These are phyloP conservation scores for Perodicticus potto DNA, from an alignment of 2,797 vertebrate species.

Conservation along the genomic window DNA sequence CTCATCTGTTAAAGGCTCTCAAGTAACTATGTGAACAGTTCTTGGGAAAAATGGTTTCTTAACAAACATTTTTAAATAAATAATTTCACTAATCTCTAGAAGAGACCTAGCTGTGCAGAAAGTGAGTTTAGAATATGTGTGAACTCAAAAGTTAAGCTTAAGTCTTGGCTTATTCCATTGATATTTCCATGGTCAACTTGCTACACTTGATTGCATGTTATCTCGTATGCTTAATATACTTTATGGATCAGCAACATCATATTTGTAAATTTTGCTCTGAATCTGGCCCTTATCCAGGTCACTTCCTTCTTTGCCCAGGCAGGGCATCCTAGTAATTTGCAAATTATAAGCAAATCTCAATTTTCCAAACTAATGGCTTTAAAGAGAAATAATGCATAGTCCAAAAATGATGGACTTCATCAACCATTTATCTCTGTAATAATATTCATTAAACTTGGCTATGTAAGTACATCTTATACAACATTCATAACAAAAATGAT, in stretches of 20 bases:
- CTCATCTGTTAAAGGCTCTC: not conserved
- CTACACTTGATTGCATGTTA: not conserved
- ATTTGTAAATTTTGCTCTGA: slow-evolving; percentile 47
- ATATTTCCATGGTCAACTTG: not conserved
- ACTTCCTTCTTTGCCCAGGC: slow-evolving; percentile 47
- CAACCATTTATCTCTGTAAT: slow-evolving; percentile 68
- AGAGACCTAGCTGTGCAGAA: slow-evolving; percentile 13
- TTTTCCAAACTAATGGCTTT: slow-evolving; percentile 73
- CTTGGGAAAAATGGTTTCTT: not conserved
- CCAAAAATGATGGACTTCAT: slow-evolving; percentile 64
- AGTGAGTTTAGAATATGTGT: not conserved
- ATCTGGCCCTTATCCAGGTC: slow-evolving; percentile 27
- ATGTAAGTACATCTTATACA: slow-evolving; percentile 25
- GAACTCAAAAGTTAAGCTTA: not conserved
- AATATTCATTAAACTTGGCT: slow-evolving; percentile 64
- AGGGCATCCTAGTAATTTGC: slow-evolving; percentile 26
- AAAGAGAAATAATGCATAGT: slow-evolving; percentile 59
- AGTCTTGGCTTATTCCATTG: not conserved
- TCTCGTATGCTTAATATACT: not conserved
- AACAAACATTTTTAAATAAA: slow-evolving; percentile 26
- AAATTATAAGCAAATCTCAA: slow-evolving; percentile 67
- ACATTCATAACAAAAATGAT: slow-evolving; percentile 49
- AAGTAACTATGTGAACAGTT: not conserved
- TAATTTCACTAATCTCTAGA: slow-evolving; percentile 6
- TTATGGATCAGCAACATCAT: not conserved